Conservation (phyloP, 2,888 invertebrate genomes). For the Anticlea derivata region DNA sequence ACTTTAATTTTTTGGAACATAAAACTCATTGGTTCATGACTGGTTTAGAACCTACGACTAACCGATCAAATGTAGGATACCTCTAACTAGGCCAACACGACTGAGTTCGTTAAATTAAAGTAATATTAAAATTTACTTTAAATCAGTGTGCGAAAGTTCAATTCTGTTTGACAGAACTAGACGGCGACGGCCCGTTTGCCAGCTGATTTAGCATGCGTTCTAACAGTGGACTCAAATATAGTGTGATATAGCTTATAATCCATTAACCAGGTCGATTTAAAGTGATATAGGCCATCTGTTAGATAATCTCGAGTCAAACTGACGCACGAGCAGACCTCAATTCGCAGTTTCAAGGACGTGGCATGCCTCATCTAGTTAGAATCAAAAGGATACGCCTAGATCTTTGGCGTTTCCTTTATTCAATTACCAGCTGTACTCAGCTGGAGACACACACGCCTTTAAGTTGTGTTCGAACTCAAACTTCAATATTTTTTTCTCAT, state of each 20-base stretch:
- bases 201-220: neutral
- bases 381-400: conserved; percentile 26
- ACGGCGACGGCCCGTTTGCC: neutral
- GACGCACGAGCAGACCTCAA: conserved; percentile 8
- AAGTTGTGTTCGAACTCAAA: too few relatives aligned
- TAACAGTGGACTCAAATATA: neutral
- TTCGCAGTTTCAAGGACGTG: conserved; percentile 24
- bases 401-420: conserved; percentile 22
- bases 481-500: too few relatives aligned
- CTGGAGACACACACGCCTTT: too few relatives aligned
- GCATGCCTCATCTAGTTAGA: conserved; percentile 17
- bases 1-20: too few relatives aligned
- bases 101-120: too few relatives aligned
- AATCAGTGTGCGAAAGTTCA: neutral
- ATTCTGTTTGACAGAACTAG: neutral
- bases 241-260: neutral
- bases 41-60: too few relatives aligned
- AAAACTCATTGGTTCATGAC: too few relatives aligned
- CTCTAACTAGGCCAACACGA: too few relatives aligned
- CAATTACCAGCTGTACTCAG: conserved; percentile 14
- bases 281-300: conserved; percentile 23
- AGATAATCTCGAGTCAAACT: conserved; percentile 7
- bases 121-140: too few relatives aligned
- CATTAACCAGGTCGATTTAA: conserved; percentile 34
- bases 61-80: too few relatives aligned